phyloP scores from a whole-genome alignment of 2,113 vertebrate species.

The Cichladusa arquata region DNA sequence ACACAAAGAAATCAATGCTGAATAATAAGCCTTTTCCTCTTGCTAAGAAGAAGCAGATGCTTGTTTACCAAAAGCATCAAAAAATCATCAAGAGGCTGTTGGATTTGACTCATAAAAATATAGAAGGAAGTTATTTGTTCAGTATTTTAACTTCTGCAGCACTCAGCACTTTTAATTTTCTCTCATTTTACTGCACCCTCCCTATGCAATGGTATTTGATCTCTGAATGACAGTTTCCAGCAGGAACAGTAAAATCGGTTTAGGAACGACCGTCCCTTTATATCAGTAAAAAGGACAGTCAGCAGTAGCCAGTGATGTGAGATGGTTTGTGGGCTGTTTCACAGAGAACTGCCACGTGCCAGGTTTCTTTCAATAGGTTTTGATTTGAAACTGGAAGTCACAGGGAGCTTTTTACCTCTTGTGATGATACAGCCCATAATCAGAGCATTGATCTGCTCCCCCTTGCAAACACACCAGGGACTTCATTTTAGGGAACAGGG shows the following conservation, averaged over 20 bases:
- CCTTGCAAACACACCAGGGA: rapidly evolving
- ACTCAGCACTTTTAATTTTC: conserved; percentile 28
- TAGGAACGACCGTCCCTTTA: neutral
- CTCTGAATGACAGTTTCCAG: neutral
- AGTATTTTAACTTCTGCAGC: conserved; percentile 45
- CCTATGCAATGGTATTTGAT: neutral
- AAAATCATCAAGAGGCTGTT: conserved; percentile 54
- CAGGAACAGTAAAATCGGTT: neutral
- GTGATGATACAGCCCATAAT: neutral
- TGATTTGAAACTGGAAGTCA: neutral
- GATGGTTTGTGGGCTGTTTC: neutral
- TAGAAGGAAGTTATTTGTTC: conserved; percentile 49
- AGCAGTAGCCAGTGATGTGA: neutral
- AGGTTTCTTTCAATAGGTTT: neutral
- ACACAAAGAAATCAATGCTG: conserved; percentile 61
- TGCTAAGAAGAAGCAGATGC: conserved; percentile 69
- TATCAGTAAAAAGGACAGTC: neutral
- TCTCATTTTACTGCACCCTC: neutral
- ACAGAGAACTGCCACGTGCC: neutral
- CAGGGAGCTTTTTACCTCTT: neutral
- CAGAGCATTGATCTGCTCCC: neutral
- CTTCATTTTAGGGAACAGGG: neutral
- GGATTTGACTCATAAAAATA: conserved; percentile 38
- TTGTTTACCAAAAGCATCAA: conserved; percentile 61
- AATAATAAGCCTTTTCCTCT: conserved; percentile 65